Base-by-base conservation (phyloP, 1,140 invertebrate species). In the Tenebrio molitor region DNA sequence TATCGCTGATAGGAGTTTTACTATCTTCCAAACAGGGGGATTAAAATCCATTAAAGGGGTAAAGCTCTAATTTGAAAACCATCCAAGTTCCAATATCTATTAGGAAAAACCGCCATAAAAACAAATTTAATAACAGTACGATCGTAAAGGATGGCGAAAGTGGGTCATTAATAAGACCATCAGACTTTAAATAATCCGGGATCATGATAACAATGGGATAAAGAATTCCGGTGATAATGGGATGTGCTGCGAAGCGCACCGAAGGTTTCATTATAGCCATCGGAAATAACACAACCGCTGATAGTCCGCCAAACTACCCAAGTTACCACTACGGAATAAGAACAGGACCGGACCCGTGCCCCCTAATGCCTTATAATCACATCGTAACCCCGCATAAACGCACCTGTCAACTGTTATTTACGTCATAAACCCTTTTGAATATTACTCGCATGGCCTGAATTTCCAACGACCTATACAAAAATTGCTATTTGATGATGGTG, bases 121-220 rank as follows among this genome's bases (percentile, higher is more conserved):
- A 75, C 70, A 69, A 75, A 75, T 75, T 75, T 72, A 75, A 75
- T 75, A 75, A 72, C 50, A 29, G 63, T 62, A 58, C 50, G 34
- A 72, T 69, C 39, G 36, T 53, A 53, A 75, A 62, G 64, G 69
- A 14, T 16, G 41, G 29, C 25, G 70, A 75, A 75, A 75, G 64
- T 72, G 74, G 66, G 62, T 58, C 74, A 71, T 75, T 75, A 75
- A 75, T 75, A 75, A 75, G 67, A 69, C 70, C 70, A 75, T 75
- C 70, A 69, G 69, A 74, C 58, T 75, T 72, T 75, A 72, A 75
- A 75, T 75, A 75, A 71, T 75, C 70, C 74, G 14, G 41, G 69
- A 72, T 70, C 42, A 39, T 33, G 63, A 75, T 75, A 75, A 75
- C 74, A 75, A 75, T 75, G 29, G 67, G 70, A 41, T 65, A 64